Percentiles rank a stretch among this genome's conserved stretches.
phyloP scores from a whole-genome alignment of 2,888 invertebrate genomes.

The Conus canariensis region DNA sequence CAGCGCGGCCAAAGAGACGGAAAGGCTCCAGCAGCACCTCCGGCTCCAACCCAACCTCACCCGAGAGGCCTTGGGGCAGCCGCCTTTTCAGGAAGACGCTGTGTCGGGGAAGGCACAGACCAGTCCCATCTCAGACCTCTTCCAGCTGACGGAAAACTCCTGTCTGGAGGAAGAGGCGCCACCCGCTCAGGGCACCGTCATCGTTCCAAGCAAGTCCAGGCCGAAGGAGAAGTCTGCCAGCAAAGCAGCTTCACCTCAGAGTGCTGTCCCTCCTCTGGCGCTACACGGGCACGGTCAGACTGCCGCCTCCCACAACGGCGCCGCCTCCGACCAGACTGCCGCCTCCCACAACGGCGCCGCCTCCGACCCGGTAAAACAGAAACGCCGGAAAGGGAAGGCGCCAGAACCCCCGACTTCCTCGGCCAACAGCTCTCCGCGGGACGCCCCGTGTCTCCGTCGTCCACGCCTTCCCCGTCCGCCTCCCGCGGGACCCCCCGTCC shows the following conservation, averaged over 20 bases:
- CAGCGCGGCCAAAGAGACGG: slow-evolving; percentile 44
- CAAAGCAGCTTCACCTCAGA: neutral
- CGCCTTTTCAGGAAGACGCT: neutral
- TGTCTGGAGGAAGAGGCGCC: slow-evolving; percentile 29
- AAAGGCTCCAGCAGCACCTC: slow-evolving; percentile 43
- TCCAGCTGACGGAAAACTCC: slow-evolving; percentile 6
- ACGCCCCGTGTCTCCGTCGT: neutral
- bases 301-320: no score
- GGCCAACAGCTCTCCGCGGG: slow-evolving; percentile 31
- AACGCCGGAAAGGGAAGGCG: slow-evolving; percentile 22
- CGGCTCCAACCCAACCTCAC: slow-evolving; percentile 48
- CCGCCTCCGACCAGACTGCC: neutral
- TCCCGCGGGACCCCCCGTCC: neutral
- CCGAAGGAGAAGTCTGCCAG: neutral
- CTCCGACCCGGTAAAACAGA: neutral
- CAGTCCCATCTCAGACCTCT: neutral
- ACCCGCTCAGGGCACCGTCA: neutral
- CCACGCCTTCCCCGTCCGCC: slow-evolving; percentile 5
- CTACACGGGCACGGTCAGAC: neutral
- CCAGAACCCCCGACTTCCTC: slow-evolving; percentile 33
- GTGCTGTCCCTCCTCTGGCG: neutral
- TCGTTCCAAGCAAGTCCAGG: neutral
- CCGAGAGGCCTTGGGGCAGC: neutral
- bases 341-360: neutral
- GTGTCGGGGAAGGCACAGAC: neutral